phyloP scores from a whole-genome alignment of 2,797 vertebrate species.

The Sebastes vulpes region DNA sequence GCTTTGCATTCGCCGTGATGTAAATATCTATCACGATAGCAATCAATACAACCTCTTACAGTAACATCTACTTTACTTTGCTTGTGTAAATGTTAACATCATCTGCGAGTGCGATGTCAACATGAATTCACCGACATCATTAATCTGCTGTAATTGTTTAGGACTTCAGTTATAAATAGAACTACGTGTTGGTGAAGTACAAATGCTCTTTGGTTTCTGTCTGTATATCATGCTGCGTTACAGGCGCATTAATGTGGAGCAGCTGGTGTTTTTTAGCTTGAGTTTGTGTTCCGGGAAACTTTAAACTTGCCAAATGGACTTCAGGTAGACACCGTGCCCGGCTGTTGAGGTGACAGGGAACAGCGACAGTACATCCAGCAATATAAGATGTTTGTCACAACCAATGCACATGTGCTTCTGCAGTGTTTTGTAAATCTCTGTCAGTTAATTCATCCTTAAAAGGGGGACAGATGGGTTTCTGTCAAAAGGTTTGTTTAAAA shows the following conservation, averaged over 20 bases:
- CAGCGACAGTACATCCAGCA: slow-evolving; percentile 16
- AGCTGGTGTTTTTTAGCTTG: slow-evolving; percentile 37
- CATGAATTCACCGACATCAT: background rate
- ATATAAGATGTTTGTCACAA: slow-evolving; percentile 33
- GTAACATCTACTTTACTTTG: slow-evolving; percentile 1
- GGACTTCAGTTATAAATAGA: slow-evolving; percentile 12
- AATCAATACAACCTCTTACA: background rate
- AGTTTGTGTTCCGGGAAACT: slow-evolving; percentile 36
- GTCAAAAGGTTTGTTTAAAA: slow-evolving; percentile 2
- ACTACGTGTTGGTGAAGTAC: background rate
- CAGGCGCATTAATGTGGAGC: slow-evolving; percentile 11
- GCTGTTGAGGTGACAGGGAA: slow-evolving; percentile 43
- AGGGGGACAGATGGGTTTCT: slow-evolving; percentile 15
- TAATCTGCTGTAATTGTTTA: slow-evolving; percentile 31
- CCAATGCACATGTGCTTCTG: slow-evolving; percentile 17
- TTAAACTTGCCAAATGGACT: slow-evolving; percentile 29
- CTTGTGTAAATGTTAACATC: slow-evolving; percentile 39
- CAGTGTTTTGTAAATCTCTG: slow-evolving; percentile 2
- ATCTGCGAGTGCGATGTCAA: slow-evolving; percentile 15
- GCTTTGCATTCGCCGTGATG: background rate
- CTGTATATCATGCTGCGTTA: background rate
- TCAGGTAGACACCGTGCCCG: slow-evolving; percentile 40
- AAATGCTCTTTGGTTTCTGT: background rate
- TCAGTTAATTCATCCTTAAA: background rate
- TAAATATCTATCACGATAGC: background rate